Base-by-base conservation (phyloP, 2,888 invertebrate genomes). In the Trichopria drosophilae region DNA sequence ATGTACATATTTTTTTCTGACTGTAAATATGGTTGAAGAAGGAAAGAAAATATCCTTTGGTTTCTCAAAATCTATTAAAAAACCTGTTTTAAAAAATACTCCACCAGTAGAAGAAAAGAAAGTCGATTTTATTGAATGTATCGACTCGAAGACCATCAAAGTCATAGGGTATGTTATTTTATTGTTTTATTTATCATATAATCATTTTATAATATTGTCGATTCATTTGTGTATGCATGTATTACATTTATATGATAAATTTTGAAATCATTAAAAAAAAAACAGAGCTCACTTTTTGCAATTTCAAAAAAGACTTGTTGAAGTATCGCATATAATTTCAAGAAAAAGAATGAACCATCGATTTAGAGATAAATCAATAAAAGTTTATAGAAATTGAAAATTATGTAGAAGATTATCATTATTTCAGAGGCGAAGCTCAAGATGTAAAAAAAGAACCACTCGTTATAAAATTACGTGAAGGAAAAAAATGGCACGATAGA, bases 1-100 rank as follows among this genome's bases (percentile, higher is more conserved):
- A n/a, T n/a, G n/a, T n/a, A n/a, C n/a, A n/a, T n/a, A n/a, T n/a
- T n/a, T n/a, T n/a, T n/a, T n/a, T n/a, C n/a, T n/a, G n/a, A n/a
- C n/a, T n/a, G n/a, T n/a, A n/a, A n/a, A n/a, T n/a, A 55, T 55
- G 55, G 64, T 69, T 52, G 72, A 72, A 29, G 84, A 85, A 59
- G 73, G 77, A 42, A 88, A 88, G 60, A 90, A 90, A 72, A 85
- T 91, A 68, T 89, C 89, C 0, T 91, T 91, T 72, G 84, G 87
- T 37, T 91, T 91, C 76, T 83, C 80, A 63, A 90, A 90, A 79
- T 79, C 83, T 0, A 69, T 75, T 4, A 84, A 82, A 61, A 84
- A 83, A 64, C 59, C 79, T 5, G 73, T 71, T 48, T 61, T 82
- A 7, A 61, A 80, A 26, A 62, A 80, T 29, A 66, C 61, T 39